Evolutionary conservation across 2,113 vertebrate species (phyloP).

Genomic region (Alethe castanea): DNA sequence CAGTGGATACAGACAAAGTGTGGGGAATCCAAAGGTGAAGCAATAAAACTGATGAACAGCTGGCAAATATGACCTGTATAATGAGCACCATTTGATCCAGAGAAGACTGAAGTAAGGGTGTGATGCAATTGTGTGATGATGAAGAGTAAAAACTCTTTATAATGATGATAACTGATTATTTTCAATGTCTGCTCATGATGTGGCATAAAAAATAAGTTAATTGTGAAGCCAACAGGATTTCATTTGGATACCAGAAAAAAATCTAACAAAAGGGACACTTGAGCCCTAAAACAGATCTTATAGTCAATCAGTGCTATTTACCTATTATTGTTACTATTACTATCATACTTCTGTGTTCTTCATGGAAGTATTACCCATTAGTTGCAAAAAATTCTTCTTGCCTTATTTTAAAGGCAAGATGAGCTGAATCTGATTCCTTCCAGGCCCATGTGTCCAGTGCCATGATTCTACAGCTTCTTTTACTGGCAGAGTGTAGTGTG

Average conservation of each 20-base stretch:
- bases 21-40: background rate
- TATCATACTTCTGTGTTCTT: background rate
- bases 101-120: background rate
- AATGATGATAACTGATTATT: background rate
- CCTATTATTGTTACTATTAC: background rate
- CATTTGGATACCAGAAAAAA: background rate
- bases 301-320: background rate
- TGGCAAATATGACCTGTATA: background rate
- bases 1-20: background rate
- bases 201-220: background rate
- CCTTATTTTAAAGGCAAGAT: background rate
- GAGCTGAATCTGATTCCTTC: background rate
- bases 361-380: background rate
- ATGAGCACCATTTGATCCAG: background rate
- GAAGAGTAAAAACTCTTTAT: background rate
- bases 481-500: background rate
- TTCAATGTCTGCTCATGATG: background rate
- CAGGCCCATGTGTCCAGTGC: background rate
- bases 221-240: background rate
- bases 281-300: background rate
- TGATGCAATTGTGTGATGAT: background rate
- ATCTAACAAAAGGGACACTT: background rate
- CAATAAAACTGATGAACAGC: background rate
- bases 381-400: background rate
- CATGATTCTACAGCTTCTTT: background rate